Percentiles rank a stretch among this genome's conserved stretches.
phyloP scores from a whole-genome alignment of 2,113 vertebrate species.

The Stegostoma tigrinum region DNA sequence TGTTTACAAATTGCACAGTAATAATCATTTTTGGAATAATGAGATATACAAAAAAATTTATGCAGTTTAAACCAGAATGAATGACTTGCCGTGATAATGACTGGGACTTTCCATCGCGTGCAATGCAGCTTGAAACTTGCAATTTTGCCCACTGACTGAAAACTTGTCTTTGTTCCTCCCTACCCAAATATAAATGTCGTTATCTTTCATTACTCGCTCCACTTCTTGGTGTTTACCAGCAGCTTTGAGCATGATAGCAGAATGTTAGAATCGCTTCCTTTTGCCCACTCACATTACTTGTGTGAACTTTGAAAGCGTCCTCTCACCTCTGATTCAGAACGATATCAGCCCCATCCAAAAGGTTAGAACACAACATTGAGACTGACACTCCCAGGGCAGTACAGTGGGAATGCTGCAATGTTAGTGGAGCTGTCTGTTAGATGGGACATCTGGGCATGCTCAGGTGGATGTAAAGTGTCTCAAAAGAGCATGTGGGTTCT shows the following conservation, averaged over 20 bases:
- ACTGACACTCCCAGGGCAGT: neutral
- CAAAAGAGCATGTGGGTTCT: too few species aligned
- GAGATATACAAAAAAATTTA: neutral
- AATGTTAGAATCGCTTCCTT: neutral
- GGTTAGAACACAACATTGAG: accelerated
- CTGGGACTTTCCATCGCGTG: constrained; percentile 4
- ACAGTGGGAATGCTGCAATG: neutral
- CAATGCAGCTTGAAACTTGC: neutral
- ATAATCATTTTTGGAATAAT: neutral
- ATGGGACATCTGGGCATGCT: too few species aligned
- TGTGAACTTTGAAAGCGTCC: neutral
- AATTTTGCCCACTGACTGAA: neutral
- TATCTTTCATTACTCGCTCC: neutral
- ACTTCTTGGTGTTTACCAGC: neutral
- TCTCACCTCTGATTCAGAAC: neutral
- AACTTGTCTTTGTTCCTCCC: neutral
- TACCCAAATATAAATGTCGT: neutral
- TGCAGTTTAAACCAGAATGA: neutral
- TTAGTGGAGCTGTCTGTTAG: too few species aligned
- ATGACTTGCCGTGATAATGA: neutral
- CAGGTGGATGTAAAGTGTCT: too few species aligned
- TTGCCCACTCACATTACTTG: neutral
- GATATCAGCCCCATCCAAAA: neutral
- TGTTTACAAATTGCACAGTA: neutral
- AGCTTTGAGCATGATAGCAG: neutral